Evolutionary conservation across 1,140 invertebrate genomes (phyloP).

Genomic region (Micrasema longulum): DNA sequence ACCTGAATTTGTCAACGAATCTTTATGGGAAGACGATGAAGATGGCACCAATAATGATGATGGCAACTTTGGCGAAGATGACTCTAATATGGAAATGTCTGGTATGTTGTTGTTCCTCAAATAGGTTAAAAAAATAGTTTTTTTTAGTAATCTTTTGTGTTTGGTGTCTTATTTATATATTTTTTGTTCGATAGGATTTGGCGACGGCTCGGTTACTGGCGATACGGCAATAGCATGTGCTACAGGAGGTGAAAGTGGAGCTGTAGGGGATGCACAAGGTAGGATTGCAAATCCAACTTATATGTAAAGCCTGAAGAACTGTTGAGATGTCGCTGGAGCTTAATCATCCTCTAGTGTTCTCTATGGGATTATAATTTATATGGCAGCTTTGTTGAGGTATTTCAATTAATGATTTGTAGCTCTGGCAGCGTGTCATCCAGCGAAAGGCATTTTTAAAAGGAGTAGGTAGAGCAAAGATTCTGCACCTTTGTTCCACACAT

Average conservation of each 20-base stretch:
- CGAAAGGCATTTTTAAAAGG: conserved; percentile 6
- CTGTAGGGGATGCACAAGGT: conserved; percentile 70
- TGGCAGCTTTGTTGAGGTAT: too few species aligned
- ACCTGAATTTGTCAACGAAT: conserved; percentile 68
- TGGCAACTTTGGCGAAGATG: conserved; percentile 68
- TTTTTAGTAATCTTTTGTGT: neutral
- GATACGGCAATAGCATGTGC: conserved; percentile 65
- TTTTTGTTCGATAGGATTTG: conserved; percentile 62
- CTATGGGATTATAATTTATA: too few species aligned
- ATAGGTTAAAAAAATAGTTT: conserved; percentile 17
- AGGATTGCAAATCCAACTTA: conserved; percentile 60
- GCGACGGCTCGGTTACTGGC: conserved; percentile 66
- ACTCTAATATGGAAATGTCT: conserved; percentile 69
- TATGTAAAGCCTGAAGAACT: conserved; percentile 2
- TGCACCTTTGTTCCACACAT: conserved; percentile 35
- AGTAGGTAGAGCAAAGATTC: conserved; percentile 17
- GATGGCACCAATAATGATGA: conserved; percentile 68
- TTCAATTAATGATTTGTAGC: neutral
- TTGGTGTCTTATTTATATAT: conserved; percentile 1
- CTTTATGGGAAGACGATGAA: conserved; percentile 68
- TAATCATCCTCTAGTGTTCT: neutral
- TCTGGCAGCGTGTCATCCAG: neutral
- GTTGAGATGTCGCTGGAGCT: conserved; percentile 4
- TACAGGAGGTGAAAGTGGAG: conserved; percentile 66
- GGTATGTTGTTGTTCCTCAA: conserved; percentile 57